Evolutionary conservation across 2,113 vertebrate species (phyloP).

Genomic region (Megaleporinus macrocephalus): DNA sequence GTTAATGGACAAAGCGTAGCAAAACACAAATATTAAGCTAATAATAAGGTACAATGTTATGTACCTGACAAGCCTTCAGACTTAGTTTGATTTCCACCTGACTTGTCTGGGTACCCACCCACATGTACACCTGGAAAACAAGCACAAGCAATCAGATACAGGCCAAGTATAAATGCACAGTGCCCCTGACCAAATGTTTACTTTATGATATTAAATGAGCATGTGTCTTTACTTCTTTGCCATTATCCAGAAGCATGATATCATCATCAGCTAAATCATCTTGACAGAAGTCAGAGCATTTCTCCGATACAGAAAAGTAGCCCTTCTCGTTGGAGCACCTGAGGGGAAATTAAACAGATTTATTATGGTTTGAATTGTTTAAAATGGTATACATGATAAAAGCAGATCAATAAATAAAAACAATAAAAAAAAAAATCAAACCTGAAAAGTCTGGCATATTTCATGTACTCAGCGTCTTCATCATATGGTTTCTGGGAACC

Average conservation of each 20-base stretch:
- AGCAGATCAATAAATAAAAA: background rate
- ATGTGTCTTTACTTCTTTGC: constrained; percentile 82
- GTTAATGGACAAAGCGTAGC: constrained; percentile 12
- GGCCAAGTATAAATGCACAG: background rate
- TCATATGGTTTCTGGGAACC: constrained; percentile 93
- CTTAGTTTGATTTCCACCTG: constrained; percentile 98
- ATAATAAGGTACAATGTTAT: background rate
- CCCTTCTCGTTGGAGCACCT: constrained; percentile 98
- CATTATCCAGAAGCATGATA: constrained; percentile 97
- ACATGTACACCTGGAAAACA: constrained; percentile 93
- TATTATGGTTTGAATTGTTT: background rate
- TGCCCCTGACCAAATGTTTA: background rate
- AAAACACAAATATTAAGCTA: background rate
- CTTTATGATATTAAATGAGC: background rate
- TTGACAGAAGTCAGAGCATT: constrained; percentile 98
- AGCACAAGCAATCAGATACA: background rate
- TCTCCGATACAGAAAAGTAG: constrained; percentile 95
- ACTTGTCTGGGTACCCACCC: constrained; percentile 97
- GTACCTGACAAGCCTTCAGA: constrained; percentile 95
- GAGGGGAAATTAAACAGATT: background rate
- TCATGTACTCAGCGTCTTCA: constrained; percentile 96
- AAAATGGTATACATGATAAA: background rate
- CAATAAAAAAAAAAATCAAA: constrained; percentile 55
- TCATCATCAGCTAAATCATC: constrained; percentile 96
- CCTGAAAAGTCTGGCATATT: constrained; percentile 94